Base-by-base conservation (phyloP, 2,797 vertebrate genomes). In the Hapalemur alaotrensis region DNA sequence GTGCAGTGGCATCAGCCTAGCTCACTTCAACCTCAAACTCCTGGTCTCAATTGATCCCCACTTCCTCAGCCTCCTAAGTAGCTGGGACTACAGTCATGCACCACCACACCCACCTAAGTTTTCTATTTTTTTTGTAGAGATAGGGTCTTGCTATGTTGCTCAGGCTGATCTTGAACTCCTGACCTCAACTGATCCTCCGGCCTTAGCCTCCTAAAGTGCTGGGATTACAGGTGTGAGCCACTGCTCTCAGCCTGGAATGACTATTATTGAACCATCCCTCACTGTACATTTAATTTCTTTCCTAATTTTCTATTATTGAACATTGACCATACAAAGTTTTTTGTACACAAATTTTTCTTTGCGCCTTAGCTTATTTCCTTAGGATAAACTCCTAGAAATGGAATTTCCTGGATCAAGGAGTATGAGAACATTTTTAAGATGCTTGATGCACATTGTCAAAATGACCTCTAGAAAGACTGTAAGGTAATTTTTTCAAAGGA, bases 401-500 rank as follows among this genome's bases (percentile, higher is more conserved):
- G 41, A 81, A 65, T 91, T 79, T 79, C 23, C 75, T 65, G n/a
- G 14, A 65, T 89, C 35, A 65, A 65, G 69, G n/a, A 5, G 0
- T 72, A 25, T 82, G 61, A 65, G 76, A 80, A 78, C 17, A 15
- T 86, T 72, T 91, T 28, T 48, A 73, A 87, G 41, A 75, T 22
- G 95, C 32, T 96, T 89, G 43, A 87, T 86, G 78, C 5, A 83
- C 59, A 63, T 28, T 92, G 8, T 69, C 61, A 20, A 67, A 91
- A 96, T 61, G 75, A 67, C 61, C 72, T 78, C 79, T 67, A 63
- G 57, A 70, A 73, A 94, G 46, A 67, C 22, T 41, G 10, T 48
- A 72, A 79, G 22, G 63, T 50, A 11, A 72, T 52, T 86, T 82
- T 87, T 96, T 67, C 38, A n/a, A 67, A 89, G 69, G 38, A 20